These are phyloP conservation scores for Pungitius pungitius DNA, from an alignment of 2,113 vertebrate genomes.

Conservation along the genomic window DNA sequence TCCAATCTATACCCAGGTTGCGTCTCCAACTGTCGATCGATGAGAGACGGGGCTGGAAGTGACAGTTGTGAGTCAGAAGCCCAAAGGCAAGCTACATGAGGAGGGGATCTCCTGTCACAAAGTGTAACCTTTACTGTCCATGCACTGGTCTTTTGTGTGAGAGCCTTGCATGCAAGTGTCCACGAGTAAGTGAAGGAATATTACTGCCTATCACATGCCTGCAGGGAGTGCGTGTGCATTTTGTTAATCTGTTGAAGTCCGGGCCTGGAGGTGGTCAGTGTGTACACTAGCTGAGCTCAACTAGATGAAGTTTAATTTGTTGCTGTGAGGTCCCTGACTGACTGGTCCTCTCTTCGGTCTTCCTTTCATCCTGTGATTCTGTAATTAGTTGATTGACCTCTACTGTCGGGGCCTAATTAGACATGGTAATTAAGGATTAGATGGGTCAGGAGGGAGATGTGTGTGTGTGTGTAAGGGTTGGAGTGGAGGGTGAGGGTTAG, in stretches of 20 bases:
- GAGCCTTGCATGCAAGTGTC: conserved; percentile 1
- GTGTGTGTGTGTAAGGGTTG: conserved; percentile 23
- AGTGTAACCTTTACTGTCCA: conserved; percentile 30
- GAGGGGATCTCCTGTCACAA: conserved; percentile 48
- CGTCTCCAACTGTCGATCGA: conserved; percentile 57
- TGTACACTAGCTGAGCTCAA: neutral
- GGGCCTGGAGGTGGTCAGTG: conserved; percentile 9
- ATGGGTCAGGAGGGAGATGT: conserved; percentile 61
- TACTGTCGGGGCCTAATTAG: conserved; percentile 78
- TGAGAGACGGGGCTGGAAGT: conserved; percentile 54
- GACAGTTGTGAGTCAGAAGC: conserved; percentile 57
- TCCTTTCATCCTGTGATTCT: conserved; percentile 72
- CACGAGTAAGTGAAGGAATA: neutral
- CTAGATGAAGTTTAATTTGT: conserved; percentile 53
- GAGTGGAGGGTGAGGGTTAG: conserved; percentile 18
- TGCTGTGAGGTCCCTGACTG: conserved; percentile 52
- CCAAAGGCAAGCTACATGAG: conserved; percentile 43
- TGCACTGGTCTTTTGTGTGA: conserved; percentile 18
- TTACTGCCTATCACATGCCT: neutral
- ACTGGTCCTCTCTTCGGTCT: conserved; percentile 50
- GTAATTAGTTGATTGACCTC: conserved; percentile 81
- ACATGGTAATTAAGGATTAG: conserved; percentile 79
- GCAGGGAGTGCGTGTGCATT: neutral
- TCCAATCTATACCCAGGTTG: conserved; percentile 4
- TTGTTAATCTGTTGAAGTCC: neutral